Conservation (phyloP, 2,113 vertebrate genomes). For the Rattus rattus region DNA sequence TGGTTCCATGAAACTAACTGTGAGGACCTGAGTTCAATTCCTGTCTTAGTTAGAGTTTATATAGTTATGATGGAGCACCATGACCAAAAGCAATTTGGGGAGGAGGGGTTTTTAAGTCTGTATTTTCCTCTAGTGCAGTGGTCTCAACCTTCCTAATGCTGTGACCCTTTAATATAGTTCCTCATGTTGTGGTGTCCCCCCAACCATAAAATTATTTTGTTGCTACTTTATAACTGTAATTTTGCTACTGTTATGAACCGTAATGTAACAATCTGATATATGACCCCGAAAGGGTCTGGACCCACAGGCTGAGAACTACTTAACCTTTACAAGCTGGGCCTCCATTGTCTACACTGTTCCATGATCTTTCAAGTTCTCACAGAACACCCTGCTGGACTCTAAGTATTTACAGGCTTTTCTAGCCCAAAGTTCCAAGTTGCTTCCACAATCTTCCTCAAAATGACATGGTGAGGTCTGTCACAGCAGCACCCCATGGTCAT, state of each 20-base stretch:
- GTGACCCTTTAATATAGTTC: neutral
- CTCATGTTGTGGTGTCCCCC: neutral
- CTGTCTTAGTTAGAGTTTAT: neutral
- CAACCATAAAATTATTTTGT: neutral
- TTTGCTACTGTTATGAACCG: neutral
- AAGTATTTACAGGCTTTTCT: neutral
- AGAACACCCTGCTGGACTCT: neutral
- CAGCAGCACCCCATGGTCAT: neutral
- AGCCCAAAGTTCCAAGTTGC: neutral
- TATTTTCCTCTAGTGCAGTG: neutral
- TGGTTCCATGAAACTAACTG: neutral
- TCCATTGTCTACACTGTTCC: neutral
- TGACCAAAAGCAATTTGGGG: neutral
- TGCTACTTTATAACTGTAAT: neutral
- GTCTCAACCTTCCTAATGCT: neutral
- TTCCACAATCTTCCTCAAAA: neutral
- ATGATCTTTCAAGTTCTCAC: neutral
- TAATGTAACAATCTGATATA: neutral
- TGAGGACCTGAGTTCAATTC: neutral
- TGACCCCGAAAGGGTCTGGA: neutral
- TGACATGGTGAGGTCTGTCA: neutral
- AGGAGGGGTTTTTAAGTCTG: neutral
- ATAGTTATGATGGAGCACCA: neutral
- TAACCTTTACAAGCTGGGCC: neutral
- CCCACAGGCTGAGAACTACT: neutral